A percentile compares a stretch with the other conserved stretches of the same genome.
Conservation (phyloP, 2,888 invertebrate genomes). For the Drosophila nr. fundita region DNA sequence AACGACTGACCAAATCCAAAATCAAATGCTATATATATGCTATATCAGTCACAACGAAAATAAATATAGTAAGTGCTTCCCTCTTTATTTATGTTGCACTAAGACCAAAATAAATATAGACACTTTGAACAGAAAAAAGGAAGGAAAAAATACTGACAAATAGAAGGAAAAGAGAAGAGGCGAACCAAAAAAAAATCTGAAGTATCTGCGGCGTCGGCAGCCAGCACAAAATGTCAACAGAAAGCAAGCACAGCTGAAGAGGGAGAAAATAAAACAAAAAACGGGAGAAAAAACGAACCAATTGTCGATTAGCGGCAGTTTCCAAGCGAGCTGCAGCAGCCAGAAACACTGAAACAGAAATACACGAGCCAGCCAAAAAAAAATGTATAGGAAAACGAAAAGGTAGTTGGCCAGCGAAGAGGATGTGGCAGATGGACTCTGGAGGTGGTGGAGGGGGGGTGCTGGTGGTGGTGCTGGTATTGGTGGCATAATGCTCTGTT, state of each 20-base stretch:
- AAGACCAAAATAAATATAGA: conserved; percentile 74
- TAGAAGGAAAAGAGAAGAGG: conserved; percentile 4
- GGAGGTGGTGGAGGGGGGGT: not conserved
- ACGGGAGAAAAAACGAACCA: conserved; percentile 18
- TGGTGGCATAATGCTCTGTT: not conserved
- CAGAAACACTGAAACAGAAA: conserved; percentile 16
- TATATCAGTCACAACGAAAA: conserved; percentile 43
- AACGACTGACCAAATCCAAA: conserved; percentile 19
- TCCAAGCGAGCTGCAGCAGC: conserved; percentile 44
- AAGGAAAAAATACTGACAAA: not conserved
- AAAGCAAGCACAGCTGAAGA: conserved; percentile 18
- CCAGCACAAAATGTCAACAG: conserved; percentile 71
- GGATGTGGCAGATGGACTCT: not conserved
- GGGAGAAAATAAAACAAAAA: conserved; percentile 1
- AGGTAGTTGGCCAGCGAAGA: not conserved
- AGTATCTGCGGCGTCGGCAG: conserved; percentile 57
- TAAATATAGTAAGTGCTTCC: conserved; percentile 63
- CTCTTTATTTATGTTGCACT: conserved; percentile 72
- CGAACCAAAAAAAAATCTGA: conserved; percentile 26
- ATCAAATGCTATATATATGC: conserved; percentile 36
- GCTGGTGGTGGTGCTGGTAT: not conserved
- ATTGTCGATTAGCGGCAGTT: conserved; percentile 40
- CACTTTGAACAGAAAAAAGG: conserved; percentile 16
- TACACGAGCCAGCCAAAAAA: conserved; percentile 32
- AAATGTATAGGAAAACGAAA: not conserved